These are phyloP conservation scores for Nycteola revayana DNA, from an alignment of 2,888 invertebrate genomes.

Conservation along the genomic window DNA sequence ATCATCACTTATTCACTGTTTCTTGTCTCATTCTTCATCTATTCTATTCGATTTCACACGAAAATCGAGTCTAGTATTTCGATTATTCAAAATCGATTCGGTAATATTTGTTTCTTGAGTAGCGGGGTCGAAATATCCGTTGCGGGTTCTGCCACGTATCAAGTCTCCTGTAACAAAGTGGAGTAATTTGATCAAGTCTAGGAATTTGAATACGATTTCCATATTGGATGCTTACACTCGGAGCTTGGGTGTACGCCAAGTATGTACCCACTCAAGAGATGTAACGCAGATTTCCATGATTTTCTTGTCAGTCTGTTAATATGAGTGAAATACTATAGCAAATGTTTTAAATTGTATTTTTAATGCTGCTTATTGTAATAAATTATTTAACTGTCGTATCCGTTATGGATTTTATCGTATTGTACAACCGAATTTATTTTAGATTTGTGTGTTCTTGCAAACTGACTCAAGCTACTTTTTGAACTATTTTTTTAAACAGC, in stretches of 20 bases:
- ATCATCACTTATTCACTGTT: slow-evolving; percentile 15
- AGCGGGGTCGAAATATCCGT: slow-evolving; percentile 24
- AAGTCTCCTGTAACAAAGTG: slow-evolving; percentile 45
- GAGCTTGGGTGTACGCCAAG: slow-evolving; percentile 32
- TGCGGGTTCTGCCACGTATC: slow-evolving; percentile 30
- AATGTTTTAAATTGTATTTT: no score
- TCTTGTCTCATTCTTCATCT: slow-evolving; percentile 20
- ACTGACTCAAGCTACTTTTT: no score
- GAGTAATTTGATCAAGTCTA: slow-evolving; percentile 40
- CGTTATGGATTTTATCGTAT: no score
- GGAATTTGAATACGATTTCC: slow-evolving; percentile 42
- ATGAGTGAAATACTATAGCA: no score
- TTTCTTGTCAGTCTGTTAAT: no score
- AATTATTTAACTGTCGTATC: no score
- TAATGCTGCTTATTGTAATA: no score
- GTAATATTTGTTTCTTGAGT: slow-evolving; percentile 21
- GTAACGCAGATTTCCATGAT: slow-evolving; percentile 17
- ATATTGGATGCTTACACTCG: slow-evolving; percentile 34
- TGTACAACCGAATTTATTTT: no score
- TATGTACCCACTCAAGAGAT: slow-evolving; percentile 26
- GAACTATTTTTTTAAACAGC: no score
- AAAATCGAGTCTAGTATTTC: slow-evolving; percentile 12
- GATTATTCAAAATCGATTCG: slow-evolving; percentile 19
- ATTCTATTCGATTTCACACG: slow-evolving; percentile 7
- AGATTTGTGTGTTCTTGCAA: no score